These are phyloP conservation scores for Peromyscus aztecus DNA, from an alignment of 2,797 vertebrate species.

Conservation along the genomic window DNA sequence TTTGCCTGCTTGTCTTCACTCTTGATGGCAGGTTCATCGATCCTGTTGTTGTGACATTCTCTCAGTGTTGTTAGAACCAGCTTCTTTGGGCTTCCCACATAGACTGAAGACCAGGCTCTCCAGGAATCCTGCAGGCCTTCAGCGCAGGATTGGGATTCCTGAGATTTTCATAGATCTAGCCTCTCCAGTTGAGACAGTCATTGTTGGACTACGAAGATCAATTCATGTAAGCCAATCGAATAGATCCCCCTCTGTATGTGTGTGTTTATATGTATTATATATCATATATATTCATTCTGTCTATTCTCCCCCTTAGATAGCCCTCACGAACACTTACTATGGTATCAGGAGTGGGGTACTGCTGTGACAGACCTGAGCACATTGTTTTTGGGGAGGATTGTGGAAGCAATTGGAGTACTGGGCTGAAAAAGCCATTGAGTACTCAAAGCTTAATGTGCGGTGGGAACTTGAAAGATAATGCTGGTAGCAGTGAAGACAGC, in stretches of 20 bases:
- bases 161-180: neutral
- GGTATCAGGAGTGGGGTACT: neutral
- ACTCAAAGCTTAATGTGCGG: neutral
- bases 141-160: neutral
- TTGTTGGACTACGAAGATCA: too few relatives aligned
- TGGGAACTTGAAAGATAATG: neutral
- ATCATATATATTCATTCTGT: neutral
- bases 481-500: neutral
- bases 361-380: neutral
- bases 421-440: too few relatives aligned
- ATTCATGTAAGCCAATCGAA: neutral
- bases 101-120: neutral
- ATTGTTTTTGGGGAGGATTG: neutral
- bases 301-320: neutral
- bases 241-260: too few relatives aligned
- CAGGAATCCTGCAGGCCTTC: neutral
- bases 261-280: neutral
- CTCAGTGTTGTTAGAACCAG: neutral
- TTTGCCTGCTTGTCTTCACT: neutral
- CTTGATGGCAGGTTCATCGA: neutral
- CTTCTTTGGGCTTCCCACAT: neutral
- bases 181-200: neutral
- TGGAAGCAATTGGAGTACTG: neutral
- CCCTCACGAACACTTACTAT: neutral
- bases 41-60: neutral